A percentile compares a stretch with the other conserved stretches of the same genome.
phyloP scores from a whole-genome alignment of 2,797 vertebrate species.

The Dryobates pubescens region DNA sequence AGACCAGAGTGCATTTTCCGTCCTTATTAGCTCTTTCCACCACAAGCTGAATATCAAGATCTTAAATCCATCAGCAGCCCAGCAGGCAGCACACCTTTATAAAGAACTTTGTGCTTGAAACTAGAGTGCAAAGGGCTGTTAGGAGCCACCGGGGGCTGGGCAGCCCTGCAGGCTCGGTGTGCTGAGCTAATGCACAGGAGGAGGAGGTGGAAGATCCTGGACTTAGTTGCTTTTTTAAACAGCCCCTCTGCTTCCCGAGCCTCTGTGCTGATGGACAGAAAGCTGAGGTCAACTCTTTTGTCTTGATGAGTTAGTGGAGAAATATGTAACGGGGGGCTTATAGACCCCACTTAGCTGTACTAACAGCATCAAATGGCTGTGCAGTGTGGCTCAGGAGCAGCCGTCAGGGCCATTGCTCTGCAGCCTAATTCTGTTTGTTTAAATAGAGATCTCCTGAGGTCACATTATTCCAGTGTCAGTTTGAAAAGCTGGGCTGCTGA shows the following conservation, averaged over 20 bases:
- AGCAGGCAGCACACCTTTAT: constrained; percentile 53
- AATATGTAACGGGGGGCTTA: constrained; percentile 35
- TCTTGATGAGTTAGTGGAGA: constrained; percentile 42
- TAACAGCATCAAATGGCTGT: constrained; percentile 37
- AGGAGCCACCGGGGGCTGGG: not conserved
- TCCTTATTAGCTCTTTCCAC: constrained; percentile 33
- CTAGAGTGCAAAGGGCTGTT: constrained; percentile 48
- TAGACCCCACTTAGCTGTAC: constrained; percentile 40
- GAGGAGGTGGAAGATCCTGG: constrained; percentile 34
- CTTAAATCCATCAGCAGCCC: constrained; percentile 60
- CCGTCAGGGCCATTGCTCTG: constrained; percentile 26
- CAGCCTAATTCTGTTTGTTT: constrained; percentile 61
- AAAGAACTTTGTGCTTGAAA: constrained; percentile 42
- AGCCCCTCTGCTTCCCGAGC: not conserved
- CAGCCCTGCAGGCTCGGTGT: constrained; percentile 6
- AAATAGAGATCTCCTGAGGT: constrained; percentile 46
- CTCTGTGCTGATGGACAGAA: not conserved
- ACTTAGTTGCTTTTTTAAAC: constrained; percentile 37
- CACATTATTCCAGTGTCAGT: not conserved
- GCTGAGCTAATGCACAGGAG: constrained; percentile 37
- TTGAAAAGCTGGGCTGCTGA: not conserved
- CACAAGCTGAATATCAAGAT: constrained; percentile 54
- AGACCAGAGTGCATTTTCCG: not conserved
- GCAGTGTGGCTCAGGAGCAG: constrained; percentile 41
- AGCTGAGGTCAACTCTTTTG: constrained; percentile 31